Conservation (phyloP, 2,113 vertebrate genomes). For the Candoia aspera region DNA sequence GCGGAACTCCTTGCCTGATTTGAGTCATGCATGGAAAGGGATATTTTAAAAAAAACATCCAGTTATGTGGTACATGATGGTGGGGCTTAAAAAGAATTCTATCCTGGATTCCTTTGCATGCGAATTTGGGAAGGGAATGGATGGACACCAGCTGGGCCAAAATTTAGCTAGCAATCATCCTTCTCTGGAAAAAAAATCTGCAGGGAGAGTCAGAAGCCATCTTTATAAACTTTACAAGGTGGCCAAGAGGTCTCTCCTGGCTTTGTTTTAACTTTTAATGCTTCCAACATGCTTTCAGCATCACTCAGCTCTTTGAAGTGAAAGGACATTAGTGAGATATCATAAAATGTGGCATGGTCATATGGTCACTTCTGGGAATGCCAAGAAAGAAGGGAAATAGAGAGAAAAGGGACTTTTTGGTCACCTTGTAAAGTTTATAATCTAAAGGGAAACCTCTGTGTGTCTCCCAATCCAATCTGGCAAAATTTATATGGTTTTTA, state of each 20-base stretch:
- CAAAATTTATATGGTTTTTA: neutral
- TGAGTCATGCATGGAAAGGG: neutral
- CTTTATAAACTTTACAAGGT: neutral
- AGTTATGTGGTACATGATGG: neutral
- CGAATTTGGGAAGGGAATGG: neutral
- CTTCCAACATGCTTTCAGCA: neutral
- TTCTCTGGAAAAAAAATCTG: neutral
- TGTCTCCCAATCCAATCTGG: neutral
- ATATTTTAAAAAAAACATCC: neutral
- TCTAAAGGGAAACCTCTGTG: neutral
- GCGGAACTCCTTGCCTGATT: neutral
- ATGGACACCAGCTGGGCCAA: too few species aligned
- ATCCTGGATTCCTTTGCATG: neutral
- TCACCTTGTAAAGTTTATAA: neutral
- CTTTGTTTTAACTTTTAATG: neutral
- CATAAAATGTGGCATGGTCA: neutral
- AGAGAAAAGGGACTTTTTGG: neutral
- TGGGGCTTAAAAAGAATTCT: neutral
- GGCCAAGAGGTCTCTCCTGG: neutral
- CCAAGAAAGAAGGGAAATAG: neutral
- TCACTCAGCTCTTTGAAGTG: neutral
- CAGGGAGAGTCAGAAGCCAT: neutral
- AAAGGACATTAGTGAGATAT: neutral
- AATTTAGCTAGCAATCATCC: neutral
- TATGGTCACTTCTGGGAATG: neutral